Conservation (phyloP, 2,113 vertebrate genomes). For the Alligator mississippiensis region DNA sequence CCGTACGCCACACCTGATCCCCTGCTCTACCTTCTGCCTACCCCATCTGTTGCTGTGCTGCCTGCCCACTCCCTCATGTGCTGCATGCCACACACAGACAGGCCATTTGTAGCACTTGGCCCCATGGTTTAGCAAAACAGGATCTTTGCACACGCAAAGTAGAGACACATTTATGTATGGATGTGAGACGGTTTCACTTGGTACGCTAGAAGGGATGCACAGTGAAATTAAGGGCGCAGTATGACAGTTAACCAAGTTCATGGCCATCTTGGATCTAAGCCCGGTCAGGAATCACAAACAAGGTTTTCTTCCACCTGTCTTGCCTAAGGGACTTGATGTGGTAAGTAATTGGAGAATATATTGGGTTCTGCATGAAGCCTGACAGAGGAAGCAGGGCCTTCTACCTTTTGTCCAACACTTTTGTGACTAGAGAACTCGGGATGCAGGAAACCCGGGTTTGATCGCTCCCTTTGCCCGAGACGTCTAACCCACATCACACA, state of each 20-base stretch:
- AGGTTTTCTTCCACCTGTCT: not conserved
- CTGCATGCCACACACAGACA: no score
- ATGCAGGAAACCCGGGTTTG: not conserved
- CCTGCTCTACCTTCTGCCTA: not conserved
- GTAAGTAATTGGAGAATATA: no score
- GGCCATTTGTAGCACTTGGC: no score
- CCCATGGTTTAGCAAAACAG: not conserved
- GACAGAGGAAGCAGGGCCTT: not conserved
- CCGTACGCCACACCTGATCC: no score
- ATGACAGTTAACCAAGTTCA: not conserved
- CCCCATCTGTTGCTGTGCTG: not conserved
- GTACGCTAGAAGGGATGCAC: fast-evolving
- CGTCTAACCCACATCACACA: not conserved
- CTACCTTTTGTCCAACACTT: not conserved
- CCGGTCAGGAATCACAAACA: not conserved
- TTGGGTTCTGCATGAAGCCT: not conserved
- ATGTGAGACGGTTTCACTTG: not conserved
- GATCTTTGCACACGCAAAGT: no score
- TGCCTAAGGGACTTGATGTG: not conserved
- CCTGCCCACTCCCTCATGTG: no score
- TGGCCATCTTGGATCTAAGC: not conserved
- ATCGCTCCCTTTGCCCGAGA: not conserved
- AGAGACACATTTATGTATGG: not conserved
- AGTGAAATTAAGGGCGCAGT: not conserved
- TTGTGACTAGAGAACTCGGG: not conserved